Evolutionary conservation across 2,113 vertebrate genomes (phyloP).

Genomic region (Amazona vittata): DNA sequence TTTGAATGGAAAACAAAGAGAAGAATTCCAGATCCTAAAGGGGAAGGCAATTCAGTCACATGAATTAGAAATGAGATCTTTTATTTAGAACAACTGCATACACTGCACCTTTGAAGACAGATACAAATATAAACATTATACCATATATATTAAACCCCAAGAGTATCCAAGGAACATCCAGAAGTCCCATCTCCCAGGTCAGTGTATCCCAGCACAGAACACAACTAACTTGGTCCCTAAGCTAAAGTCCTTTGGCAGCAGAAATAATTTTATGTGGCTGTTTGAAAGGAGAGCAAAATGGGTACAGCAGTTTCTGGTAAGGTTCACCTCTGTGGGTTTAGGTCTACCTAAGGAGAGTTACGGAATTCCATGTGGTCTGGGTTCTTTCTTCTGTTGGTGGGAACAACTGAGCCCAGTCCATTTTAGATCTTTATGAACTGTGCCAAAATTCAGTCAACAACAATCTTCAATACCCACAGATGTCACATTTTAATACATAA

Average conservation of each 20-base stretch:
- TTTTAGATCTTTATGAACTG: not conserved
- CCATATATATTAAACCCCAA: not conserved
- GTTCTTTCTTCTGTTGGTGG: not conserved
- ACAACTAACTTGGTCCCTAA: not conserved
- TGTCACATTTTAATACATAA: not conserved
- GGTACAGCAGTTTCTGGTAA: not conserved
- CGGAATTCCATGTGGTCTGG: fast-evolving
- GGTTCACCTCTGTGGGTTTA: not conserved
- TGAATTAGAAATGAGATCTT: not conserved
- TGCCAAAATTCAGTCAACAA: not conserved
- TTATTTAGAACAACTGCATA: not conserved
- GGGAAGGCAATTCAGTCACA: not conserved
- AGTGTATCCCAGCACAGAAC: not conserved
- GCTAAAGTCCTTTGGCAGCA: not conserved
- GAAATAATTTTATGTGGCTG: not conserved
- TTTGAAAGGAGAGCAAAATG: not conserved
- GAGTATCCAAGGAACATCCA: not conserved
- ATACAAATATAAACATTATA: not conserved
- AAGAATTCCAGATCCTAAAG: constrained; percentile 89
- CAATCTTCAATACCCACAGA: not conserved
- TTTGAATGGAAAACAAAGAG: constrained; percentile 95
- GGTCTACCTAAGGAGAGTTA: not conserved
- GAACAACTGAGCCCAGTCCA: not conserved
- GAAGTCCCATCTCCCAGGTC: not conserved
- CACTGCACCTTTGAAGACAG: not conserved